A percentile compares a stretch with the other conserved stretches of the same genome.
phyloP scores from a whole-genome alignment of 2,888 invertebrate species.

The Ectemnius cavifrons region DNA sequence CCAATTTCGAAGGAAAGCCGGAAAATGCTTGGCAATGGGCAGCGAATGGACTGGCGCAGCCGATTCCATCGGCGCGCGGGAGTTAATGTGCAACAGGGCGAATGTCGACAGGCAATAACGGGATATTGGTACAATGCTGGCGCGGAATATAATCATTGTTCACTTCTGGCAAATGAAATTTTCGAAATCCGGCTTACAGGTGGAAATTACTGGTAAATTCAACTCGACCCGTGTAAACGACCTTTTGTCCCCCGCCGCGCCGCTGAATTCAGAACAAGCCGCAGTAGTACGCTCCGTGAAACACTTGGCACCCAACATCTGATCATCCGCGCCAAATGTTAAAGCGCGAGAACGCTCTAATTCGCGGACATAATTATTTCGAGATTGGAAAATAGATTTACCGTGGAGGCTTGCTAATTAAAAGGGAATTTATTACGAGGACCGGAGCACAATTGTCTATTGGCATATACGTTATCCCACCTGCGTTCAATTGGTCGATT shows the following conservation, averaged over 20 bases:
- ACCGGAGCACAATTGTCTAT: too few species aligned
- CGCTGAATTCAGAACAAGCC: not conserved
- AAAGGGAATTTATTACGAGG: not conserved
- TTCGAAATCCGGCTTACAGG: constrained; percentile 5
- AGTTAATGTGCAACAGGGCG: not conserved
- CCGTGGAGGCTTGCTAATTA: too few species aligned
- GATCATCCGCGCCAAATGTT: not conserved
- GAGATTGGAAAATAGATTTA: too few species aligned
- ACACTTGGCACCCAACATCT: not conserved
- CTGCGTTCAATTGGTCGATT: too few species aligned
- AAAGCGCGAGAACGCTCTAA: not conserved
- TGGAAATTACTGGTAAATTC: constrained; percentile 4
- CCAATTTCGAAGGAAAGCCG: not conserved
- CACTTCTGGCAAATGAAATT: not conserved
- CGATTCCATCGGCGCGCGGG: not conserved
- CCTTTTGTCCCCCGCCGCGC: not conserved
- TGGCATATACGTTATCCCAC: too few species aligned
- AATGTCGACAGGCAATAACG: too few species aligned
- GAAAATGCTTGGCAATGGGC: not conserved
- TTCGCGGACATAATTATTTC: not conserved
- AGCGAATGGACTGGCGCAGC: too few species aligned
- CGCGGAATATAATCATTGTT: constrained; percentile 2
- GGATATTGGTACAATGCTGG: too few species aligned
- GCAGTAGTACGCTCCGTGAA: not conserved
- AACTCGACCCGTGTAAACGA: not conserved